Evolutionary conservation across 2,797 vertebrate species (phyloP).

Genomic region (Thamnophis elegans): DNA sequence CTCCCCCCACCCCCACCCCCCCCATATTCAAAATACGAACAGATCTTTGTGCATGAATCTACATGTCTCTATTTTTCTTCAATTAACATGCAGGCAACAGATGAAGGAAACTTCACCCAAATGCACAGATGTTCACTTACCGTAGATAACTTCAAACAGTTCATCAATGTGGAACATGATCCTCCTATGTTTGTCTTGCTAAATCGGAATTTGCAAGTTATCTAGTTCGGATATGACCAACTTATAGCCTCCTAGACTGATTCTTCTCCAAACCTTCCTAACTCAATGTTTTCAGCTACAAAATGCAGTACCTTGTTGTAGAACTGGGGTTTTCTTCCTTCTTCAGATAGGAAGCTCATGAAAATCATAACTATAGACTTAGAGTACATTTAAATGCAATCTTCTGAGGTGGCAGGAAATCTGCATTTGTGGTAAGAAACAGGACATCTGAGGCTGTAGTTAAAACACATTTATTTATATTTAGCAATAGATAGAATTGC

Average conservation of each 20-base stretch:
- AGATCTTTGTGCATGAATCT: neutral
- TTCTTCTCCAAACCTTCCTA: neutral
- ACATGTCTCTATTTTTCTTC: neutral
- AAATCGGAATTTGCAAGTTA: neutral
- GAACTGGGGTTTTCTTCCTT: neutral
- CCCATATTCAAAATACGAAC: neutral
- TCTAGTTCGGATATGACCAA: neutral
- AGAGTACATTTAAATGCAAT: neutral
- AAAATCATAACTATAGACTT: neutral
- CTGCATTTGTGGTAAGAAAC: neutral
- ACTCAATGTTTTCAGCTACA: neutral
- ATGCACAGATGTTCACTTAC: neutral
- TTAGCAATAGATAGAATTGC: neutral
- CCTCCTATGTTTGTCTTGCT: neutral
- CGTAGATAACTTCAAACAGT: neutral
- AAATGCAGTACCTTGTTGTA: neutral
- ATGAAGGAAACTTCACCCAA: neutral
- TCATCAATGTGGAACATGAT: neutral
- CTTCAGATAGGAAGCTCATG: neutral
- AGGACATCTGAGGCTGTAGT: constrained; percentile 19
- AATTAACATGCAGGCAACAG: neutral
- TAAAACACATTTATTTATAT: neutral
- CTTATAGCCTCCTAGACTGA: neutral
- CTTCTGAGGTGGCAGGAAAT: neutral
- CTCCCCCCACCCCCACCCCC: too few relatives aligned